These are phyloP conservation scores for Mimachlamys varia DNA, from an alignment of 2,888 invertebrate species.

Conservation along the genomic window DNA sequence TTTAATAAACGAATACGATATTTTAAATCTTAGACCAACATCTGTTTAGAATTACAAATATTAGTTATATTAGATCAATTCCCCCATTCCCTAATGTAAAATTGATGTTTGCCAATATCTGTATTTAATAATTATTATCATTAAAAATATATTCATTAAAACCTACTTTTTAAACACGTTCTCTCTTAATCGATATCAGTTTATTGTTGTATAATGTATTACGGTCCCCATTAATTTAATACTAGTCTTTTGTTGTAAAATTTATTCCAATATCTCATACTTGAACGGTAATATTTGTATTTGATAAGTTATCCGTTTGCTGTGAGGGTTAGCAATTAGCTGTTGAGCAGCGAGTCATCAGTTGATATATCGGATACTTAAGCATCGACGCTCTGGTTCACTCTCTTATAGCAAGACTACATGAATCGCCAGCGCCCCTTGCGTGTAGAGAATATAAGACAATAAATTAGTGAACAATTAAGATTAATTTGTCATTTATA, in stretches of 20 bases:
- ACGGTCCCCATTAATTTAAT: neutral
- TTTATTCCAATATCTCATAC: neutral
- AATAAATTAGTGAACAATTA: constrained; percentile 29
- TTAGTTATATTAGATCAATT: neutral
- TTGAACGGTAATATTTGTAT: neutral
- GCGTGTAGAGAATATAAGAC: constrained; percentile 8
- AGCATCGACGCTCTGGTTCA: neutral
- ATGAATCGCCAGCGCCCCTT: neutral
- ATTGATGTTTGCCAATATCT: neutral
- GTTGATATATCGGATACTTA: neutral
- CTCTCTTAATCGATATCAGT: neutral
- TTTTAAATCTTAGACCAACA: constrained; percentile 5
- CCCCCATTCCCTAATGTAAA: neutral
- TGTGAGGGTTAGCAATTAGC: neutral
- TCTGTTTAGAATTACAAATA: constrained; percentile 6
- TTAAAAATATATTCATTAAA: constrained; percentile 5
- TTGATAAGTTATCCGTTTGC: neutral
- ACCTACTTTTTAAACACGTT: neutral
- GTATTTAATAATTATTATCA: neutral
- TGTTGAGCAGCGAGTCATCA: neutral
- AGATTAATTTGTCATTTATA: constrained; percentile 28
- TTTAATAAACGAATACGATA: constrained; percentile 18
- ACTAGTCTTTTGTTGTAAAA: neutral
- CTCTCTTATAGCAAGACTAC: neutral
- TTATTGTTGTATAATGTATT: neutral